phyloP scores from a whole-genome alignment of 2,113 vertebrate genomes.

The Calidris pygmaea region DNA sequence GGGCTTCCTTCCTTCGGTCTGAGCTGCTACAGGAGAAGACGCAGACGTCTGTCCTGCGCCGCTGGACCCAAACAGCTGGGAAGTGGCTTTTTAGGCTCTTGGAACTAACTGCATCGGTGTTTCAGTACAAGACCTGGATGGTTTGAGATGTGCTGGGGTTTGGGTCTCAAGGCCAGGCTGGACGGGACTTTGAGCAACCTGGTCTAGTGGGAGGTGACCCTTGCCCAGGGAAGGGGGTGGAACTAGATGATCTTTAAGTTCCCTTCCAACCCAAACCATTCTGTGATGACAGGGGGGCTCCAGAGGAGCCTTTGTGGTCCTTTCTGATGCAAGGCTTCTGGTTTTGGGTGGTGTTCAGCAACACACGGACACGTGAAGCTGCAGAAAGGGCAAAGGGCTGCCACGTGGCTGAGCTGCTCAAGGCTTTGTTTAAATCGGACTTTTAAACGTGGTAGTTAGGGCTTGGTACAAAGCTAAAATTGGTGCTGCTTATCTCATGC shows the following conservation, averaged over 20 bases:
- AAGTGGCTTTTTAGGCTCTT: neutral
- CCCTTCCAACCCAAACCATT: neutral
- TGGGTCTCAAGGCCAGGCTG: neutral
- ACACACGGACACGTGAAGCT: rapidly evolving
- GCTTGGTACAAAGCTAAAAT: neutral
- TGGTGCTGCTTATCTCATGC: neutral
- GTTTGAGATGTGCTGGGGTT: neutral
- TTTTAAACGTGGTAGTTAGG: neutral
- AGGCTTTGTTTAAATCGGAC: neutral
- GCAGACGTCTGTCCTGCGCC: neutral
- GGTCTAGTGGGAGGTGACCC: neutral
- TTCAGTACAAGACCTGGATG: neutral
- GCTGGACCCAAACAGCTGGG: neutral
- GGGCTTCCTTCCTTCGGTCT: neutral
- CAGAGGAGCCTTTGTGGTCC: neutral
- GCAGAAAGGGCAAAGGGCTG: neutral
- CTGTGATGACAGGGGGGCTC: neutral
- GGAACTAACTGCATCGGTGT: neutral
- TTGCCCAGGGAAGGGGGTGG: neutral
- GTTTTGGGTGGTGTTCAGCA: neutral
- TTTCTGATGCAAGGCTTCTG: neutral
- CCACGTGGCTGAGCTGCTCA: neutral
- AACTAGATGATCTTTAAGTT: neutral
- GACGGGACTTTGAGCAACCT: neutral
- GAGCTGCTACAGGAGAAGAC: conserved; percentile 3